Evolutionary conservation across 2,797 vertebrate genomes (phyloP), one percentile per base, ranked within the genome.

Genomic region (Chaunax sp.): DNA sequence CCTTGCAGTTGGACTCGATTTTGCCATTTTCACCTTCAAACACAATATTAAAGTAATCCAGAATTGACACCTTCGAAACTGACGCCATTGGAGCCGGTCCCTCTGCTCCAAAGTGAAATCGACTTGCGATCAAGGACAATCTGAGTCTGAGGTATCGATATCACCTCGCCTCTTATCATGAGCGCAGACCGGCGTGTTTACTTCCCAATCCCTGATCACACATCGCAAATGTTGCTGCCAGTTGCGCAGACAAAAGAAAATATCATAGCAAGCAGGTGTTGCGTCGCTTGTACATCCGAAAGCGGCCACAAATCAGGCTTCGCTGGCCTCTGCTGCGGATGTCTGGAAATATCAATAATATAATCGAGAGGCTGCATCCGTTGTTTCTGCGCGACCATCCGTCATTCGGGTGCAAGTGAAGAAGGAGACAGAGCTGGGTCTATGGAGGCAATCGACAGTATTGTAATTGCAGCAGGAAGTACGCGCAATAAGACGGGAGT

Each of bases 1-100:
- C 92, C 85, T 95, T 95, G 76, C 94, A 95, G 78, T 95, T 95
- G 44, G 94, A 94, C 85, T 95, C 94, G 82, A 95, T 95, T 82
- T 95, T 95, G 9, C 94, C 94, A 93, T 95, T 95, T 81, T 95
- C 94, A 5, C 94, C 94, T 75, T 95, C 94, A 61, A 94, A 95
- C 50, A 95, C 94, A 80, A 95, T 94, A 72, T 94, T 93, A 84
- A 95, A 95, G 86, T 95, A 95, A 90, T 95, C 94, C 90, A 95
- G 85, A 58, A 95, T 95, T 60, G 94, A 95, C 64, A 95, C 94
- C 89, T 94, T 93, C 30, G 93, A 89, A 79, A 89, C 89, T 71
- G 94, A 94, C 93, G 94, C 94, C 94, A 95, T 95, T 86, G 71
- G 83, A 78, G 78, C 80, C 69, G 49, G 77, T 75, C 64, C 47